Base-by-base conservation (phyloP, 2,888 invertebrate species). In the Drosophila kuntzei region DNA sequence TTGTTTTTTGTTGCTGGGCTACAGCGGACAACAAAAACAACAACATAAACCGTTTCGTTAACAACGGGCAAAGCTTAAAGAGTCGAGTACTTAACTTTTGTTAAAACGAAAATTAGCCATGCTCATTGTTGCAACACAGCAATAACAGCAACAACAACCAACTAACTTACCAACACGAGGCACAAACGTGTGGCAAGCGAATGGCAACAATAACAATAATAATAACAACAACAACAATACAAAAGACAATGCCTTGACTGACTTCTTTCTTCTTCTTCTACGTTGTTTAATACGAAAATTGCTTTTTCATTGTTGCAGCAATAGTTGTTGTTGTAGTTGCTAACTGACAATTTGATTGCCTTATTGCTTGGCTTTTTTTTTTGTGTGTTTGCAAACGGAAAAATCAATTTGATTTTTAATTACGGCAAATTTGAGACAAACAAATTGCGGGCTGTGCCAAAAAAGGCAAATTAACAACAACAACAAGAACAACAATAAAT, bases 91-190 rank as follows among this genome's bases (percentile, higher is more conserved):
- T 87, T 85, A 81, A 87, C 68, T 81, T 78, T 85, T 87, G 81
- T 87, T 81, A 84, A 81, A 72, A 71, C 70, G 78, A 85, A 85
- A 85, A 85, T 87, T 87, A 85, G 85, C 78, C 87, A 87, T 85
- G 76, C 81, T 87, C 76, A 79, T 80, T 79, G 85, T 85, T 85
- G 85, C 87, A 84, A 85, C 85, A 84, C 66, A 75, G 55, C 61
- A 68, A 55, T 9, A 37, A 57, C 62, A 63, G 39, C 76, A 65
- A 51, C 50, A 67, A 60, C 63, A 67, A 65, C 66, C 63, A 65
- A 59, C 59, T 44, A 7, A 50, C 36, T 50, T 25, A 70, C 44
- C 14, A 66, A 61, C 71, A 70, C 43, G 64, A 46, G 67, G 58
- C 76, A 67, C 49, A 81, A 81, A 73, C 79, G 74, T 81, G 82